Percentiles rank a stretch among this genome's conserved stretches.
These are phyloP conservation scores for Drosophila tristis DNA, from an alignment of 1,140 invertebrate species.

Conservation along the genomic window DNA sequence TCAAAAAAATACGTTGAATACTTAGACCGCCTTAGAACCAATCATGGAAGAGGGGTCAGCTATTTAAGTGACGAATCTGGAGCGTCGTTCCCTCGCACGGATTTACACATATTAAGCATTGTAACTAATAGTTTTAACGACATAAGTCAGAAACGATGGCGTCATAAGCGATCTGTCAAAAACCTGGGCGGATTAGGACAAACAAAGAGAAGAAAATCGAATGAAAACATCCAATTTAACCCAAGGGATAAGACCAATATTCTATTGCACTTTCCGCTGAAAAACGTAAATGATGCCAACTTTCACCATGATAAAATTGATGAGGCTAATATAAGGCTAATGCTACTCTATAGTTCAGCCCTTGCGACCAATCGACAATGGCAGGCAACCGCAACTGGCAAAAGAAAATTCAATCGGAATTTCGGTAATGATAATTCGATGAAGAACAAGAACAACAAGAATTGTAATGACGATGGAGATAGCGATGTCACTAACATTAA, in stretches of 20 bases:
- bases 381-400: conserved; percentile 1
- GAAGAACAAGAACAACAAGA: not conserved
- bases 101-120: conserved; percentile 62
- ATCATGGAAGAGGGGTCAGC: conserved; percentile 8
- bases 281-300: conserved; percentile 26
- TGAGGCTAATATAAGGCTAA: conserved; percentile 75
- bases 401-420: conserved; percentile 14
- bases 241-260: conserved; percentile 57
- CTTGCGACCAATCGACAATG: conserved; percentile 28
- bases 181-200: not conserved
- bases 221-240: not conserved
- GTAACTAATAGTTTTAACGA: conserved; percentile 51
- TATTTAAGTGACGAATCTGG: not conserved
- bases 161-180: conserved; percentile 22
- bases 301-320: conserved; percentile 63
- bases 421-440: not conserved
- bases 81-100: not conserved
- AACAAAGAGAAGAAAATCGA: conserved; percentile 1
- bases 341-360: conserved; percentile 69
- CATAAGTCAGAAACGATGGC: conserved; percentile 30
- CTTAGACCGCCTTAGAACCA: conserved; percentile 49
- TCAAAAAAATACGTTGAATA: conserved; percentile 78
- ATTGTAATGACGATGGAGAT: conserved; percentile 11
- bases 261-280: conserved; percentile 61
- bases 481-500: not conserved